These are phyloP conservation scores for Altica lythri DNA, from an alignment of 2,888 invertebrate genomes.

Conservation along the genomic window DNA sequence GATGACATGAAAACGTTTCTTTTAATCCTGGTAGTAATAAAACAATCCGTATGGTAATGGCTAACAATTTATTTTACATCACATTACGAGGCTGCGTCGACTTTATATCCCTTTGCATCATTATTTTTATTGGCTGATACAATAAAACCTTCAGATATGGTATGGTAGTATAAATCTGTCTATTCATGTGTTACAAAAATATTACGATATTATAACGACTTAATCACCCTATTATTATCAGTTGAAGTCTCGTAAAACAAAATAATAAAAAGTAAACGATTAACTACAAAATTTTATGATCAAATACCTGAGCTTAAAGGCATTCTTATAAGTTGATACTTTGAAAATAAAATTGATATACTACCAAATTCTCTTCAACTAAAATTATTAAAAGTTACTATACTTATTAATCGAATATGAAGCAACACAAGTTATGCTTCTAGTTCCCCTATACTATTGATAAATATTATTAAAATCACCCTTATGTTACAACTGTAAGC, in stretches of 20 bases:
- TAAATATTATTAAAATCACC: too few relatives aligned
- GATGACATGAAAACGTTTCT: slow-evolving; percentile 49
- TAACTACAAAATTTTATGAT: background rate
- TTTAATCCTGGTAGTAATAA: slow-evolving; percentile 54
- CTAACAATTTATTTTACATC: slow-evolving; percentile 40
- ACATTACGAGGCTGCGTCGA: slow-evolving; percentile 34
- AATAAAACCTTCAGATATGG: slow-evolving; percentile 22
- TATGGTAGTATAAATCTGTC: slow-evolving; percentile 22
- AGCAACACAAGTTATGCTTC: too few relatives aligned
- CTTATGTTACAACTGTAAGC: too few relatives aligned
- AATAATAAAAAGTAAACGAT: slow-evolving; percentile 16
- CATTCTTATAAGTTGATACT: too few relatives aligned
- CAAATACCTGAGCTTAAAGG: too few relatives aligned
- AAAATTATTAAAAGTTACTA: too few relatives aligned
- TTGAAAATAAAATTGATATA: too few relatives aligned
- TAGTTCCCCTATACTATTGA: too few relatives aligned
- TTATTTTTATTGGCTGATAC: slow-evolving; percentile 29
- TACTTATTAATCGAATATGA: too few relatives aligned
- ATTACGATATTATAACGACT: slow-evolving; percentile 21
- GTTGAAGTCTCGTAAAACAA: slow-evolving; percentile 10
- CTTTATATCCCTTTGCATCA: slow-evolving; percentile 39
- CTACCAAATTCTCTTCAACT: too few relatives aligned
- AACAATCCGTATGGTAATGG: slow-evolving; percentile 45
- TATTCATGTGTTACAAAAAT: slow-evolving; percentile 19
- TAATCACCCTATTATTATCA: slow-evolving; percentile 18